Percentiles rank a stretch among this genome's conserved stretches.
phyloP scores from a whole-genome alignment of 1,140 invertebrate species.

The Heliconius eleuchia region DNA sequence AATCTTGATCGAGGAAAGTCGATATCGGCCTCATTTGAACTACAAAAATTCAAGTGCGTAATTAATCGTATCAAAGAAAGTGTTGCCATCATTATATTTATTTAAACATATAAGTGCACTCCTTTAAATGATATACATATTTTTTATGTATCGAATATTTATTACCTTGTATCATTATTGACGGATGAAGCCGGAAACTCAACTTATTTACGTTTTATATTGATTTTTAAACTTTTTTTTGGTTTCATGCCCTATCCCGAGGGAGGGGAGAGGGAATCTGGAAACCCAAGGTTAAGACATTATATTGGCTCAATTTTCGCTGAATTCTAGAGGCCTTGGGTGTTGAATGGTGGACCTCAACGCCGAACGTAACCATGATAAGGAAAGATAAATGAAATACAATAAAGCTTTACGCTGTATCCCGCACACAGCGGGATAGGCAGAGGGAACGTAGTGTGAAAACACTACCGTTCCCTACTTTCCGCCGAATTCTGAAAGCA shows the following conservation, averaged over 20 bases:
- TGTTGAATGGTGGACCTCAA: too few relatives aligned
- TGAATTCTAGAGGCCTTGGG: too few relatives aligned
- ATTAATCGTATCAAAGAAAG: slow-evolving; percentile 35
- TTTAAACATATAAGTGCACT: slow-evolving; percentile 5
- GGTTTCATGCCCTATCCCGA: too few relatives aligned
- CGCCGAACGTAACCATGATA: too few relatives aligned
- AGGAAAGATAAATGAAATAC: not conserved
- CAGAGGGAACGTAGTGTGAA: too few relatives aligned
- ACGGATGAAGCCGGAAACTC: not conserved
- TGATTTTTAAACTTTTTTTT: not conserved
- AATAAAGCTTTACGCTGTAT: too few relatives aligned
- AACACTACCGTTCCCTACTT: too few relatives aligned
- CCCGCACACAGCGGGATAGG: too few relatives aligned
- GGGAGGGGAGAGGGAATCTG: too few relatives aligned
- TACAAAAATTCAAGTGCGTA: slow-evolving; percentile 24
- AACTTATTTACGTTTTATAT: not conserved
- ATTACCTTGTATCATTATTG: slow-evolving; percentile 12
- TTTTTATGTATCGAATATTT: slow-evolving; percentile 5
- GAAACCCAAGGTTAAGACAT: too few relatives aligned
- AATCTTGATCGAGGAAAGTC: slow-evolving; percentile 45
- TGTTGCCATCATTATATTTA: not conserved
- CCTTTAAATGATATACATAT: not conserved
- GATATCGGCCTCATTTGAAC: slow-evolving; percentile 36
- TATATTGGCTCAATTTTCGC: too few relatives aligned
- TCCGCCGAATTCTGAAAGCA: too few relatives aligned